Conservation (phyloP, 2,113 vertebrate genomes). For the Ariopsis seemanni region DNA sequence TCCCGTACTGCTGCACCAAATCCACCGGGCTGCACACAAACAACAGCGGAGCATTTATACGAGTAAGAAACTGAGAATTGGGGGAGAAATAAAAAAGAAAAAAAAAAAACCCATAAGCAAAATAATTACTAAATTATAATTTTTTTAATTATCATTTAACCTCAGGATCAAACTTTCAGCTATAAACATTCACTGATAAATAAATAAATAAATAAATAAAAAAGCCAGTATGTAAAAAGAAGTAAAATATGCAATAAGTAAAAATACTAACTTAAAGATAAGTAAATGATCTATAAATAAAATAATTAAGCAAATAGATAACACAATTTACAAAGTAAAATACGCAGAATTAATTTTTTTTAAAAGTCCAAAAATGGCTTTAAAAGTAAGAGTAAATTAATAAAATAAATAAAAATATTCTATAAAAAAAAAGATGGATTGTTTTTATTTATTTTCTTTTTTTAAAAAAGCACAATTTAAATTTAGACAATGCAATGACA, state of each 20-base stretch:
- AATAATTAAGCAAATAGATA: neutral
- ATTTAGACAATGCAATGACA: neutral
- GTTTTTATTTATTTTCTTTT: too few relatives aligned
- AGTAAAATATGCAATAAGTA: neutral
- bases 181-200: neutral
- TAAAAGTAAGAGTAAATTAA: neutral
- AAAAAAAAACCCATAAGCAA: neutral
- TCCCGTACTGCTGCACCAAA: slow-evolving; percentile 85
- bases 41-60: neutral
- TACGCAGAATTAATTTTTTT: too few relatives aligned
- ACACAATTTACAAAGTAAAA: too few relatives aligned
- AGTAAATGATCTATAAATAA: neutral
- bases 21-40: slow-evolving; percentile 78
- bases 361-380: neutral
- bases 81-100: neutral
- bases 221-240: neutral
- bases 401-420: neutral
- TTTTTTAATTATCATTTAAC: too few relatives aligned
- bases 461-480: neutral
- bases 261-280: neutral
- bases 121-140: too few relatives aligned
- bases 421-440: too few relatives aligned
- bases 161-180: neutral
- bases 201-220: neutral
- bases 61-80: neutral